Evolutionary conservation across 2,888 invertebrate species (phyloP), one percentile per base, ranked within the genome.

Genomic region (Scaptomyza cyrtandrae): DNA sequence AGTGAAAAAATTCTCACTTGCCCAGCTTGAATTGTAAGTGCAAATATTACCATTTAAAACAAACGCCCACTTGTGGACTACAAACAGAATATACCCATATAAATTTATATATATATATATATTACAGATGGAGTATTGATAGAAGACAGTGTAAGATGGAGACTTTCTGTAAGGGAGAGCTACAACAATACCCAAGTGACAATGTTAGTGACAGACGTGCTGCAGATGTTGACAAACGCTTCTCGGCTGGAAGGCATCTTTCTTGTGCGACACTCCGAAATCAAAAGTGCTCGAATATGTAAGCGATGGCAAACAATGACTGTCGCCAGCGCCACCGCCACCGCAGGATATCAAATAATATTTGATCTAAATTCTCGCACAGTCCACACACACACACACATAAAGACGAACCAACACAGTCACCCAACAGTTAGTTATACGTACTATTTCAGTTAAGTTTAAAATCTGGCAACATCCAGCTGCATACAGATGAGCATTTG

Each of bases 31-130:
- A 81, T 85, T 77, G 77, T 67, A 78, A 79, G 86, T 81, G 89
- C 82, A 86, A 86, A 86, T 86, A 86, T 87, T 85, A 86, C 77
- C 85, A 87, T 85, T 86, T 82, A 87, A 89, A 86, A 89, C 88
- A 89, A 87, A 69, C 77, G 79, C 59, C 64, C 81, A 88, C 88
- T 83, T 88, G 86, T 83, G 70, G 80, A 76, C 75, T 71, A 71
- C 65, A 68, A 52, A 61, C 61, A 50, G 6, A 50, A 50, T 53
- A 59, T 56, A 41, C 39, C 9, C 44, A 19, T 37, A 50, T 19
- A 55, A 27, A 56, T 53, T 57, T 19, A 39, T 31, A 55, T 27
- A 56, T 53, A 59, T 19, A 39, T 31, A 56, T 24, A 33, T 0
- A 24, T 14, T 31, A 53, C 14, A 43, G 29, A 53, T 41, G 52